Conservation (phyloP, 2,113 vertebrate genomes). For the Sus scrofa region DNA sequence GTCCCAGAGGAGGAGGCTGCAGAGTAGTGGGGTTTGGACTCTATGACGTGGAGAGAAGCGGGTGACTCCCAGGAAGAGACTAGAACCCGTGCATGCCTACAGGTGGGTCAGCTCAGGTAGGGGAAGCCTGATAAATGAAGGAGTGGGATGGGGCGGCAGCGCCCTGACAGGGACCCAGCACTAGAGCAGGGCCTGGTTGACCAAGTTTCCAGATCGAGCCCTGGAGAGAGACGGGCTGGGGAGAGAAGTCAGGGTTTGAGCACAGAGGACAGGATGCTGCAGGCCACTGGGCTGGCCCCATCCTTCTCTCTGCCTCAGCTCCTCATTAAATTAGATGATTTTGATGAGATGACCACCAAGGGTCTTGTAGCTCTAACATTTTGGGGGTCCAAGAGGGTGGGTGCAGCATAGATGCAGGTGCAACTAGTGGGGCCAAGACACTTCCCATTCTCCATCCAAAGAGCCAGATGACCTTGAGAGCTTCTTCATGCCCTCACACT, state of each 20-base stretch:
- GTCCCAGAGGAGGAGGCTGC: neutral
- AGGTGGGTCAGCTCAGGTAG: neutral
- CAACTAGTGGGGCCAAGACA: neutral
- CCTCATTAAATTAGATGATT: neutral
- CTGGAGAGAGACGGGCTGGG: no score
- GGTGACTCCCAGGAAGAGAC: neutral
- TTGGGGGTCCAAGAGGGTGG: neutral
- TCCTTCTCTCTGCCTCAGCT: neutral
- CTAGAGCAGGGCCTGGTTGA: no score
- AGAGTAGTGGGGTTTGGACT: neutral
- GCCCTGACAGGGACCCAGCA: no score
- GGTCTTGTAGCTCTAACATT: neutral
- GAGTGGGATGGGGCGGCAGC: neutral
- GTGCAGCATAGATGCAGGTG: neutral
- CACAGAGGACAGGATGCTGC: no score
- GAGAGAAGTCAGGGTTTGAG: neutral
- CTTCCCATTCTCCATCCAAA: neutral
- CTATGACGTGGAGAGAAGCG: neutral
- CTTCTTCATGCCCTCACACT: neutral
- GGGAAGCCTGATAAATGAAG: fast-evolving
- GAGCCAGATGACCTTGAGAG: neutral
- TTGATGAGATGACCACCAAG: neutral
- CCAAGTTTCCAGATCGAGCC: neutral
- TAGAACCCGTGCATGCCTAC: neutral
- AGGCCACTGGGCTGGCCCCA: fast-evolving